Evolutionary conservation across 2,888 invertebrate genomes (phyloP), one percentile per base, ranked within the genome.

Genomic region (Cheiracanthium punctorium): DNA sequence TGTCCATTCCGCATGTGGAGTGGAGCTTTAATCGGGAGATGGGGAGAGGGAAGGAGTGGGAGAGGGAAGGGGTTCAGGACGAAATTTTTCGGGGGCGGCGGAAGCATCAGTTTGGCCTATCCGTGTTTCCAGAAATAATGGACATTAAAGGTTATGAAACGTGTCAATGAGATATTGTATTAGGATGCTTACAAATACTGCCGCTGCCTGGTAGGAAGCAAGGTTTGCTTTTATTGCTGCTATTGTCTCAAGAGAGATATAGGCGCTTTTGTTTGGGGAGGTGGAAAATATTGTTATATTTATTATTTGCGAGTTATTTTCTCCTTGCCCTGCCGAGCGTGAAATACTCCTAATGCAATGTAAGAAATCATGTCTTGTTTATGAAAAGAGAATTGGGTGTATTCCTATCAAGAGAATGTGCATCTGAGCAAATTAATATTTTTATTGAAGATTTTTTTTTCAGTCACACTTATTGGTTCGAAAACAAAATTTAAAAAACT

Each of bases 1-100:
- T 30, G 52, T 52, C 32, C 73, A 77, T 77, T 82, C 71, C 82
- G 58, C 20, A 37, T 33, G 58, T 8, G 14, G 43, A 24, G 69
- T 37, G 69, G 33, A 37, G 33, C 29, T 69, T 69, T 69, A 69
- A 69, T 69, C 69, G 69, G 69, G 30, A 30, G 58, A 58, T 58
- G 58, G 58, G 20, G 10, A 48, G 4, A 2, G 1, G 14, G 17
- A 4, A 37, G 37, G 4, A 37, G n/a, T n/a, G 37, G 37, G 37
- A 37, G 37, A 37, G 7, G 37, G 58, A 24, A 58, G 24, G 24
- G 58, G 58, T n/a, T 5, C 4, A n/a, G 17, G 17, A 12, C 17
- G 48, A n/a, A 5, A 58, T 24, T 58, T 58, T 58, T 58, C 24
- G 20, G 58, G 58, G 58, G 1, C 1, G 43, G 7, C 2, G 43